Conservation (phyloP, 1,140 invertebrate species). For the Maniola jurtina region DNA sequence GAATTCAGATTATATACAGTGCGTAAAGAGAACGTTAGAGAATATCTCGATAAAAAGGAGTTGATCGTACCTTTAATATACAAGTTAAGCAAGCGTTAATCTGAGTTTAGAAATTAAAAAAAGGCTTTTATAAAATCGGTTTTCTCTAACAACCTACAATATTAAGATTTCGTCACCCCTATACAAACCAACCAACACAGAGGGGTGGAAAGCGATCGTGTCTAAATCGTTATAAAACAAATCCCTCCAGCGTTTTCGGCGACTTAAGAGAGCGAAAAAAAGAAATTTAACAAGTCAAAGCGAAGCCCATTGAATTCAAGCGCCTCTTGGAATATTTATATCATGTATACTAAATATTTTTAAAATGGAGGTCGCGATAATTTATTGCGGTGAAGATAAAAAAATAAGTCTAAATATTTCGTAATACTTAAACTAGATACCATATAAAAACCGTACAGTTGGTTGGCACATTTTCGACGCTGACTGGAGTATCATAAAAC, state of each 20-base stretch:
- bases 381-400: neutral
- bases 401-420: no score
- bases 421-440: no score
- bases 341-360: neutral
- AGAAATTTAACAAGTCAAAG: slow-evolving; percentile 37
- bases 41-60: no score
- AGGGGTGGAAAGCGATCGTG: slow-evolving; percentile 26
- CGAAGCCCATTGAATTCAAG: slow-evolving; percentile 9
- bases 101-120: neutral
- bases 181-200: slow-evolving; percentile 22
- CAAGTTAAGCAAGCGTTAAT: no score
- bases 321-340: slow-evolving; percentile 3
- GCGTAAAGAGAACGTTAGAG: no score
- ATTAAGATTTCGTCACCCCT: neutral
- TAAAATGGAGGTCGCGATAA: neutral
- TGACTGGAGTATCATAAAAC: no score
- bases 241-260: slow-evolving; percentile 31
- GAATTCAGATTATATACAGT: no score
- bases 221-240: slow-evolving; percentile 37
- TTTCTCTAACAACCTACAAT: neutral
- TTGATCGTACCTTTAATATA: no score
- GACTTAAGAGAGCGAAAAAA: slow-evolving; percentile 36
- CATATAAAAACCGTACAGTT: no score
- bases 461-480: no score
- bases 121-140: neutral